phyloP scores from a whole-genome alignment of 2,797 vertebrate species.

The Pseudotriccus pelzelni region DNA sequence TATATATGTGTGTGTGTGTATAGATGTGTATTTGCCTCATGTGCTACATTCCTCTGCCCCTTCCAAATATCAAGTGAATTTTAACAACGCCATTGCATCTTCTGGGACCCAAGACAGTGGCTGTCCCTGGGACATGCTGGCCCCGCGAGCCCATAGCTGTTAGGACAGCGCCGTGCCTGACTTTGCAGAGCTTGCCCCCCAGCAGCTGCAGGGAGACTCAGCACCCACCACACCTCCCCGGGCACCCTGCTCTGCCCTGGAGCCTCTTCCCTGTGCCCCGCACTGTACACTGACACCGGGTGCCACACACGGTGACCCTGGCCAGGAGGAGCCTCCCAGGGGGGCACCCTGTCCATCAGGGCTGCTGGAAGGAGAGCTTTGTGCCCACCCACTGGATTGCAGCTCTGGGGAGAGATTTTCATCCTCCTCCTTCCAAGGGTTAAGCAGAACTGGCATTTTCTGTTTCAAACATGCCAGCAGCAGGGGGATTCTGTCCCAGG shows the following conservation, averaged over 20 bases:
- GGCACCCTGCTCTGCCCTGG: background rate
- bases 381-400: background rate
- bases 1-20: accelerated
- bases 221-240: accelerated
- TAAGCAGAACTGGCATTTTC: background rate
- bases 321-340: accelerated
- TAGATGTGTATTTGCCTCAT: background rate
- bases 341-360: accelerated
- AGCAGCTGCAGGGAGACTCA: background rate
- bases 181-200: background rate
- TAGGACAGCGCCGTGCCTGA: background rate
- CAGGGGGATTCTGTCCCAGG: background rate
- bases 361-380: background rate
- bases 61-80: background rate
- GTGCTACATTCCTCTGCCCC: background rate
- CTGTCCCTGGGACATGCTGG: background rate
- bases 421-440: background rate
- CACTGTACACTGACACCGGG: background rate
- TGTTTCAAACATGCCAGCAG: background rate
- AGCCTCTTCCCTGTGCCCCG: accelerated
- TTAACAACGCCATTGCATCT: background rate
- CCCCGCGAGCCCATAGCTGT: accelerated
- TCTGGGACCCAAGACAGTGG: background rate
- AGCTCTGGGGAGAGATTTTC: background rate
- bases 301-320: accelerated